phyloP scores from a whole-genome alignment of 2,888 invertebrate genomes.

The Limnephilus marmoratus region DNA sequence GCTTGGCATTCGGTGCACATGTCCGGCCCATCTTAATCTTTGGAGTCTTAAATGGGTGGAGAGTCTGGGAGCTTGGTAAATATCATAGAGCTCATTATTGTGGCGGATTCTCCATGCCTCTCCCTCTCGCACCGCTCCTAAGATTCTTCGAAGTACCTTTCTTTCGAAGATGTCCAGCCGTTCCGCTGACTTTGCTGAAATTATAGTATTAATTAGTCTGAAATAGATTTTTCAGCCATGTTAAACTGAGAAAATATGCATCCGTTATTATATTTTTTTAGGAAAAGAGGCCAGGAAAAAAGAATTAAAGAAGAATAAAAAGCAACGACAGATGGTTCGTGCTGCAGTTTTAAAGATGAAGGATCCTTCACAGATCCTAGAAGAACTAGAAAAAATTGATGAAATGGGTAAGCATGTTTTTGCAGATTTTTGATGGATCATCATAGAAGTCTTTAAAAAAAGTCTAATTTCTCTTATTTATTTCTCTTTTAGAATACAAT shows the following conservation, averaged over 20 bases:
- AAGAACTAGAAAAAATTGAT: conserved; percentile 98
- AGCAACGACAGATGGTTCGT: conserved; percentile 96
- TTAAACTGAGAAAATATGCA: not conserved
- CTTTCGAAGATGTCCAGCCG: too few species aligned
- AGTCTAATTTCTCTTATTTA: conserved; percentile 60
- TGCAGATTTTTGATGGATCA: not conserved
- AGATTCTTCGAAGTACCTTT: too few species aligned
- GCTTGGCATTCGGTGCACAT: too few species aligned
- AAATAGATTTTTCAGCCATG: not conserved
- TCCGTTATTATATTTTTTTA: conserved; percentile 69
- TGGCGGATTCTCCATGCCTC: too few species aligned
- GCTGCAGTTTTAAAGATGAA: conserved; percentile 98
- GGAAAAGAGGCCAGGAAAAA: conserved; percentile 98
- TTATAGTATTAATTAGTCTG: too few species aligned
- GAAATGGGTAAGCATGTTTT: conserved; percentile 88
- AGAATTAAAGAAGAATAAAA: conserved; percentile 98
- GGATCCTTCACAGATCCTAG: conserved; percentile 95
- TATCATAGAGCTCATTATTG: too few species aligned
- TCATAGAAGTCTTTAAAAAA: not conserved
- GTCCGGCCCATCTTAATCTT: too few species aligned
- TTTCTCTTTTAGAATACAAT: conserved; percentile 87
- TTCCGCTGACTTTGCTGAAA: too few species aligned
- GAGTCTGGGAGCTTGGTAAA: too few species aligned
- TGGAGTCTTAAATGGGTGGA: too few species aligned
- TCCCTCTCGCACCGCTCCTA: too few species aligned